Conservation (phyloP, 2,797 vertebrate genomes). For the Tiaroga cobitis region DNA sequence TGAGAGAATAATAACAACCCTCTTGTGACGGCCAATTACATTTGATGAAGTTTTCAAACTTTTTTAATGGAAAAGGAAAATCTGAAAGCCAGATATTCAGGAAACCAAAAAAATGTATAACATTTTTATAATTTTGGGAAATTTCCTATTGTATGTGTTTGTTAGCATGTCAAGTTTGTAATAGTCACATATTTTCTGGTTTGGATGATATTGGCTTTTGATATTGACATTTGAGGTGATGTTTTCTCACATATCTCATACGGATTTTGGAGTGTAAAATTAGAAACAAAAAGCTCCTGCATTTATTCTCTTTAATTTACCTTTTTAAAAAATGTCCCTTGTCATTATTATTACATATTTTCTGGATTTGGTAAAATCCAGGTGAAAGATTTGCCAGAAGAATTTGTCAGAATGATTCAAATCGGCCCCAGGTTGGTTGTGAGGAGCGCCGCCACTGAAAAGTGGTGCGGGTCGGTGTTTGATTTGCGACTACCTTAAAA, state of each 20-base stretch:
- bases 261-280: background rate
- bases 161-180: background rate
- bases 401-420: background rate
- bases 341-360: background rate
- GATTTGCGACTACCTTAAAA: background rate
- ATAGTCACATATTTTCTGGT: background rate
- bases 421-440: background rate
- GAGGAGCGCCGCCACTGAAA: background rate
- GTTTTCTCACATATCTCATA: background rate
- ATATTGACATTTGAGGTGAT: background rate
- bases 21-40: conserved; percentile 55
- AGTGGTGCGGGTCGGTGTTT: background rate
- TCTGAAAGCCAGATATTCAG: background rate
- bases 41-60: conserved; percentile 43
- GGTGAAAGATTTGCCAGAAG: background rate
- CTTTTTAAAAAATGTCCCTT: background rate
- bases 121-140: background rate
- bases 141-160: background rate
- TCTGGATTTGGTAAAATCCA: background rate
- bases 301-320: background rate
- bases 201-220: background rate
- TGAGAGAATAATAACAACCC: conserved; percentile 58
- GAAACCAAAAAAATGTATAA: background rate
- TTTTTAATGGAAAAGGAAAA: background rate
- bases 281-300: background rate